These are phyloP conservation scores for Antedon mediterranea DNA, from an alignment of 53 echinoderm and acorn worm genomes.

Conservation along the genomic window DNA sequence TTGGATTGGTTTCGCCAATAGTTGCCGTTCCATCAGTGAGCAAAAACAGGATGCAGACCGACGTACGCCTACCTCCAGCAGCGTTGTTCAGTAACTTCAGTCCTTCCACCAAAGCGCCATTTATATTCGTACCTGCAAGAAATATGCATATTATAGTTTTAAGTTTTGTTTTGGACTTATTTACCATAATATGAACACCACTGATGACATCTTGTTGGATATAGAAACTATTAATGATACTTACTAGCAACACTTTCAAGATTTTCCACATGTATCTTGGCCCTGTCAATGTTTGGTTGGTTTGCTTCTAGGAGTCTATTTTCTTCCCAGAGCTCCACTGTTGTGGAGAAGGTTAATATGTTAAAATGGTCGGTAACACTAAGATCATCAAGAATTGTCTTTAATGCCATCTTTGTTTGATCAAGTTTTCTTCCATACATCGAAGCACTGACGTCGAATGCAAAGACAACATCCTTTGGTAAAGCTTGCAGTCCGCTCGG, in stretches of 20 bases:
- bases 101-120: slow-evolving; percentile 65
- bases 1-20: slow-evolving; percentile 30
- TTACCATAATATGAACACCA: not conserved
- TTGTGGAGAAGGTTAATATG: slow-evolving; percentile 71
- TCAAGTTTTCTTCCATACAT: slow-evolving; percentile 70
- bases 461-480: slow-evolving; percentile 80
- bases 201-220: no score
- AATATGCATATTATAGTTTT: not conserved
- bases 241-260: slow-evolving; percentile 38
- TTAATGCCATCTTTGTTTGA: slow-evolving; percentile 85
- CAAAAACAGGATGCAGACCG: slow-evolving; percentile 75
- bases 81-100: slow-evolving; percentile 35
- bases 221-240: not conserved
- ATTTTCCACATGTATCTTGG: slow-evolving; percentile 39
- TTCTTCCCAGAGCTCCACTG: slow-evolving; percentile 48
- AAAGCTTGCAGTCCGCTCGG: slow-evolving; percentile 52
- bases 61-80: slow-evolving; percentile 15
- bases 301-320: slow-evolving; percentile 45
- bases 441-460: slow-evolving; percentile 92
- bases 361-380: slow-evolving; percentile 59
- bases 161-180: not conserved
- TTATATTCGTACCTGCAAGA: slow-evolving; percentile 65
- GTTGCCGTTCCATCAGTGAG: slow-evolving; percentile 89
- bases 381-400: slow-evolving; percentile 79
- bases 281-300: slow-evolving; percentile 28